Evolutionary conservation across 2,797 vertebrate genomes (phyloP).

Genomic region (Dendrocincla tyrannina): DNA sequence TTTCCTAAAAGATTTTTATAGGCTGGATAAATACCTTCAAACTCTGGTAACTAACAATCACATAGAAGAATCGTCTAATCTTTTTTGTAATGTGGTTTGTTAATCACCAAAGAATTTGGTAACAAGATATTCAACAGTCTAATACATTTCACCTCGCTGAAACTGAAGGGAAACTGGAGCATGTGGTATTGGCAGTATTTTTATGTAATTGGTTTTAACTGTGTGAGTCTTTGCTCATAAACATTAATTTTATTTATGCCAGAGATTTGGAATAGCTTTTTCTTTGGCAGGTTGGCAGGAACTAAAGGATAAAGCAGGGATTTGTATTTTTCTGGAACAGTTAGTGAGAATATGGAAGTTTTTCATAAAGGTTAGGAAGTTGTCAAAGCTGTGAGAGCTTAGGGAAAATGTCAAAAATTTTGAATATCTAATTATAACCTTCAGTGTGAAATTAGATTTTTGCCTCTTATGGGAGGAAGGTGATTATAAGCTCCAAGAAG

Average conservation of each 20-base stretch:
- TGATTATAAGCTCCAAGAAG: neutral
- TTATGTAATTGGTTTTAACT: neutral
- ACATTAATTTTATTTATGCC: neutral
- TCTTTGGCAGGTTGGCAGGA: neutral
- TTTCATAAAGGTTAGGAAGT: neutral
- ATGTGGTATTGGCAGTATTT: neutral
- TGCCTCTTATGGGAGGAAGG: neutral
- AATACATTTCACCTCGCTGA: neutral
- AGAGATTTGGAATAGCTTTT: neutral
- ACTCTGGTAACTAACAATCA: neutral
- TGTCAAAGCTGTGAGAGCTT: neutral
- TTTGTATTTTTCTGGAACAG: neutral
- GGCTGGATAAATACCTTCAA: neutral
- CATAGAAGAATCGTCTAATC: neutral
- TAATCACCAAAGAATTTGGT: neutral
- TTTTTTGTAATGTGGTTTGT: neutral
- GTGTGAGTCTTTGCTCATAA: neutral
- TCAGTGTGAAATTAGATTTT: neutral
- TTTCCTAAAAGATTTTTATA: neutral
- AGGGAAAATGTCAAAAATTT: neutral
- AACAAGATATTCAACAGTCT: neutral
- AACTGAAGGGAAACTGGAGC: neutral
- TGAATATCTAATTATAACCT: neutral
- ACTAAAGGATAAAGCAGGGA: neutral
- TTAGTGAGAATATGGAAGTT: neutral